phyloP scores from a whole-genome alignment of 2,888 invertebrate species.

The Eristalis arbustorum region DNA sequence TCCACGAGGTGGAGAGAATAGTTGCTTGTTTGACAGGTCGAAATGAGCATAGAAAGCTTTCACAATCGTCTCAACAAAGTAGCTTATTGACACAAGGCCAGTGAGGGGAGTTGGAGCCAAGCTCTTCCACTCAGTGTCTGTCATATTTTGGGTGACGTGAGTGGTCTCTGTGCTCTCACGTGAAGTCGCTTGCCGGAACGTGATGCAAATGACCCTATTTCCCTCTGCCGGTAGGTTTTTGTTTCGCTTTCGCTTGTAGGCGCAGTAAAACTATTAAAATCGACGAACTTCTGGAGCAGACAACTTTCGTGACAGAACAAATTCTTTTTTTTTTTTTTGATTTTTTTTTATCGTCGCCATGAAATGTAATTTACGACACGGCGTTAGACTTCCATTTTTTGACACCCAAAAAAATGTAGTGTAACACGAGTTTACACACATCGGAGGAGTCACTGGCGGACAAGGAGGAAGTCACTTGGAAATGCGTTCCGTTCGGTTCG shows the following conservation, averaged over 20 bases:
- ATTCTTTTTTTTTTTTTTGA: conserved; percentile 19
- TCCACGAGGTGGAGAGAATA: not conserved
- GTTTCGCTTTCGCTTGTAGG: conserved; percentile 28
- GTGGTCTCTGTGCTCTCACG: not conserved
- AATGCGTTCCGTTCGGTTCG: conserved; percentile 43
- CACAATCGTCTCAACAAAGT: conserved; percentile 38
- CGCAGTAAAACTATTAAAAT: conserved; percentile 31
- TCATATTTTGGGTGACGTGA: conserved; percentile 7
- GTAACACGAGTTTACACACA: conserved; percentile 21
- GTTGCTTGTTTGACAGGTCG: conserved; percentile 36
- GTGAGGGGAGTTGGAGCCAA: not conserved
- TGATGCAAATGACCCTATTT: conserved; percentile 60
- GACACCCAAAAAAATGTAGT: conserved; percentile 51
- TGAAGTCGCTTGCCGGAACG: not conserved
- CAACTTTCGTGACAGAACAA: conserved; percentile 37
- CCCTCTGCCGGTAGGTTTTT: not conserved
- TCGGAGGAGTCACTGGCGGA: not conserved
- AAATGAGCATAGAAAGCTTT: conserved; percentile 26
- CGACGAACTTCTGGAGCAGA: conserved; percentile 30
- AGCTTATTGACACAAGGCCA: conserved; percentile 48
- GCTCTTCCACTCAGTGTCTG: not conserved
- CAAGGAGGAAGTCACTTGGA: conserved; percentile 10
- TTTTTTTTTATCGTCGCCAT: conserved; percentile 58
- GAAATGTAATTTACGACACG: conserved; percentile 50
- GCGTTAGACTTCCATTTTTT: conserved; percentile 5